These are phyloP conservation scores for Enteromius anoplus DNA, from an alignment of 2,797 vertebrate species.

Conservation along the genomic window DNA sequence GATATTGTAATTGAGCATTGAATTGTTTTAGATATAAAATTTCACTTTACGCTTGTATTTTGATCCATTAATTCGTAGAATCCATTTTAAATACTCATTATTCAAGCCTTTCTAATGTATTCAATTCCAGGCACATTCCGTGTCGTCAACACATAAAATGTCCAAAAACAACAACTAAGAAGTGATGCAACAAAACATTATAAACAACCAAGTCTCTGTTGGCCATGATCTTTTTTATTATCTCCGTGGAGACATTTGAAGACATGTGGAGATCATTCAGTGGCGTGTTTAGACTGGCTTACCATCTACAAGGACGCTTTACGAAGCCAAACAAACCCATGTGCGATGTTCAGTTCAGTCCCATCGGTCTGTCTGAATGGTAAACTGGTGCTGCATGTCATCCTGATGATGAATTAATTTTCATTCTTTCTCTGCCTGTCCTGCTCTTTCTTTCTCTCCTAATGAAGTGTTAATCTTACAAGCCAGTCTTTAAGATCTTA, in stretches of 20 bases:
- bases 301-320: background rate
- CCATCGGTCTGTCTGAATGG: background rate
- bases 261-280: background rate
- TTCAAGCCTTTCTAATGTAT: background rate
- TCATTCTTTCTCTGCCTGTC: background rate
- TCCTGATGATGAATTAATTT: constrained; percentile 20
- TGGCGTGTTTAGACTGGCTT: background rate
- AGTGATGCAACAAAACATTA: background rate
- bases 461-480: constrained; percentile 42
- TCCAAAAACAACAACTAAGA: background rate
- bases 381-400: background rate
- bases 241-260: background rate
- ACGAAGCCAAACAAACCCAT: background rate
- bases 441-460: constrained; percentile 1
- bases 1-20: too few relatives aligned
- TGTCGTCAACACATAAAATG: background rate
- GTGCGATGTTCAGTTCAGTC: background rate
- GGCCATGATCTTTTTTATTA: background rate
- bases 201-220: background rate
- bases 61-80: background rate
- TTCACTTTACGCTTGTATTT: background rate
- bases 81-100: background rate
- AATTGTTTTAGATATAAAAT: background rate
- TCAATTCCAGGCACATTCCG: background rate
- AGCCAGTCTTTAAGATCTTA: constrained; percentile 11